A percentile compares a stretch with the other conserved stretches of the same genome.
Evolutionary conservation across 2,888 invertebrate genomes (phyloP).

Genomic region (Cryptosula pallasiana): DNA sequence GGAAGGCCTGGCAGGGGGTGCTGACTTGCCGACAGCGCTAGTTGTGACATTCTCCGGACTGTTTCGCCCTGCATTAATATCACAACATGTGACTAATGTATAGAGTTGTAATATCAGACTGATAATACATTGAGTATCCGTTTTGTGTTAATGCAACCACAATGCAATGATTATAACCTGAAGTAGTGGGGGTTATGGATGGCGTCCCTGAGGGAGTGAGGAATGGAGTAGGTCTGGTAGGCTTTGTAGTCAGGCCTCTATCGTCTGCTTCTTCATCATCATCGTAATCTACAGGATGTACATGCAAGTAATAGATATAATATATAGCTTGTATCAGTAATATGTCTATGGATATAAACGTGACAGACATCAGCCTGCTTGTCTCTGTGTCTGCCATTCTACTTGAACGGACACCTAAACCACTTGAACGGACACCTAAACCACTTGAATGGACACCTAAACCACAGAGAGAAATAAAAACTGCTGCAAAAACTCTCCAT

Average conservation of each 20-base stretch:
- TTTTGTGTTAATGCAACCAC: neutral
- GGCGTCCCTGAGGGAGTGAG: too few species aligned
- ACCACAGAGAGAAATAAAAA: too few species aligned
- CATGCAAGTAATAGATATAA: too few species aligned
- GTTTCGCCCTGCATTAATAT: neutral
- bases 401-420: too few species aligned
- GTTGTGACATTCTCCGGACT: slow-evolving; percentile 9
- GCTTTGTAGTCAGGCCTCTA: neutral
- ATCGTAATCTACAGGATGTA: neutral
- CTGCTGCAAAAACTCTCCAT: too few species aligned
- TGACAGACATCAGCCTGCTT: too few species aligned
- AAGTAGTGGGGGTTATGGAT: neutral
- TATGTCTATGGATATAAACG: too few species aligned
- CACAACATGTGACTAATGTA: too few species aligned
- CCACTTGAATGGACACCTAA: too few species aligned
- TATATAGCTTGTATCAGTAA: too few species aligned
- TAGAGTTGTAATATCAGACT: slow-evolving; percentile 30
- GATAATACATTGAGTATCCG: neutral
- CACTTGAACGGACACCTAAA: too few species aligned
- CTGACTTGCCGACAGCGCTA: slow-evolving; percentile 28
- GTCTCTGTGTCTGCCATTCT: too few species aligned
- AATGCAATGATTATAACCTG: neutral
- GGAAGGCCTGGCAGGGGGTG: slow-evolving; percentile 41
- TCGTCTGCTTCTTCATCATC: neutral
- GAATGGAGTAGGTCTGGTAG: neutral